phyloP scores from a whole-genome alignment of 1,140 invertebrate genomes.

The Temnothorax nylanderi region DNA sequence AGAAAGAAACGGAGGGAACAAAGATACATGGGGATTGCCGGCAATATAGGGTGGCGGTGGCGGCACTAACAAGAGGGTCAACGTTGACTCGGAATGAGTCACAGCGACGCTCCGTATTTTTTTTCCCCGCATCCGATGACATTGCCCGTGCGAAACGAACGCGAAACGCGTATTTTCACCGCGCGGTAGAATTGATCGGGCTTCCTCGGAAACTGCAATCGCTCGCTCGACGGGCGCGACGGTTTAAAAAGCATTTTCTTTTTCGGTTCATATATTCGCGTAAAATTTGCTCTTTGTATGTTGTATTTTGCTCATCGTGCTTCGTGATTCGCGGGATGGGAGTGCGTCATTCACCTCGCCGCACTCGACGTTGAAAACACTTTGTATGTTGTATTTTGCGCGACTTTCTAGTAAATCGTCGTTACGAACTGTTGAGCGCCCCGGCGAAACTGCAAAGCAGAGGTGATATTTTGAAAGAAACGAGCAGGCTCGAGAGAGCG shows the following conservation, averaged over 20 bases:
- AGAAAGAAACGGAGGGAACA: not conserved
- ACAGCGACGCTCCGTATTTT: not conserved
- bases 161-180: no score
- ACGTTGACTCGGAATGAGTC: not conserved
- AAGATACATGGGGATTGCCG: not conserved
- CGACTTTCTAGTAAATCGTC: slow-evolving; percentile 38
- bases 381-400: no score
- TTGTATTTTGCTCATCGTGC: no score
- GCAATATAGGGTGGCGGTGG: not conserved
- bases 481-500: not conserved
- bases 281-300: no score
- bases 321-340: no score
- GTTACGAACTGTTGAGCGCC: not conserved
- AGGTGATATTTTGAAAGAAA: not conserved
- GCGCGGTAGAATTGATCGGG: not conserved
- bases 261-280: no score
- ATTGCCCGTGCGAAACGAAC: not conserved
- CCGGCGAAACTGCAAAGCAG: not conserved
- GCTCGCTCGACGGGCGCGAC: no score
- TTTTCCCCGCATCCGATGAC: slow-evolving; percentile 10
- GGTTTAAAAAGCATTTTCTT: no score
- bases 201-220: no score
- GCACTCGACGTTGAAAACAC: not conserved
- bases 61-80: not conserved
- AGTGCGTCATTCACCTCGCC: not conserved